These are phyloP conservation scores for Eupleurogrammus muticus DNA, from an alignment of 2,797 vertebrate genomes.

Conservation along the genomic window DNA sequence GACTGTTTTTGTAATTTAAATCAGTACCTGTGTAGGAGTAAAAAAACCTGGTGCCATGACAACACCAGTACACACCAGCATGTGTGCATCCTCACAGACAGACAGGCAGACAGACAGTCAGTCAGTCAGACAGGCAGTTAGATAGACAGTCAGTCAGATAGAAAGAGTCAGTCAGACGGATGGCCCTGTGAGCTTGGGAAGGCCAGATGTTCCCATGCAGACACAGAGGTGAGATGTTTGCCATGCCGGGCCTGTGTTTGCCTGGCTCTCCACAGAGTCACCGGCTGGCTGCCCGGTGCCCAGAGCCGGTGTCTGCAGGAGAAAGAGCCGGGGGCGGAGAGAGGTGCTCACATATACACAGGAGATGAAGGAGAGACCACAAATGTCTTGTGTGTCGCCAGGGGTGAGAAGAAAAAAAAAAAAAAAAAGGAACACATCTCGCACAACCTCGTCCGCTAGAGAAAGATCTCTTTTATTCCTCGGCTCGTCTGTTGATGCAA, in stretches of 20 bases:
- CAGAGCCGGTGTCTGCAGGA: constrained; percentile 51
- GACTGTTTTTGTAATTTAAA: constrained; percentile 48
- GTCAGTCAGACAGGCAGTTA: constrained; percentile 49
- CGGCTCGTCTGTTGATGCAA: constrained; percentile 50
- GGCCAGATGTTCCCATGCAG: constrained; percentile 80
- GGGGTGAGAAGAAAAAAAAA: constrained; percentile 35
- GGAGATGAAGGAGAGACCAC: constrained; percentile 59
- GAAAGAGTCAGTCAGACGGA: constrained; percentile 52
- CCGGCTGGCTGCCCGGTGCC: constrained; percentile 49
- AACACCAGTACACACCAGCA: constrained; percentile 56
- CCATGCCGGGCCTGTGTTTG: constrained; percentile 72
- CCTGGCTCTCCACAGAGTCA: constrained; percentile 62
- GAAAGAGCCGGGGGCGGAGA: constrained; percentile 37
- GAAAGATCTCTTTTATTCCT: constrained; percentile 61
- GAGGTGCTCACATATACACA: constrained; percentile 45
- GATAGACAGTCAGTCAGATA: constrained; percentile 54
- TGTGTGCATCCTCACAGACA: constrained; percentile 57
- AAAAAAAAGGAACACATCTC: constrained; percentile 54
- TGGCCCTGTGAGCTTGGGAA: constrained; percentile 59
- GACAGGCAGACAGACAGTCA: too few species aligned
- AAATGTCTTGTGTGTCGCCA: constrained; percentile 61
- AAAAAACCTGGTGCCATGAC: constrained; percentile 60
- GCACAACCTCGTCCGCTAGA: constrained; percentile 39
- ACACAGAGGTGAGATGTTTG: constrained; percentile 82
- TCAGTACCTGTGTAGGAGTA: constrained; percentile 55